Evolutionary conservation across 37 sponge, comb jelly and placozoan species (phyloP).

Genomic region (Ianthella basta): DNA sequence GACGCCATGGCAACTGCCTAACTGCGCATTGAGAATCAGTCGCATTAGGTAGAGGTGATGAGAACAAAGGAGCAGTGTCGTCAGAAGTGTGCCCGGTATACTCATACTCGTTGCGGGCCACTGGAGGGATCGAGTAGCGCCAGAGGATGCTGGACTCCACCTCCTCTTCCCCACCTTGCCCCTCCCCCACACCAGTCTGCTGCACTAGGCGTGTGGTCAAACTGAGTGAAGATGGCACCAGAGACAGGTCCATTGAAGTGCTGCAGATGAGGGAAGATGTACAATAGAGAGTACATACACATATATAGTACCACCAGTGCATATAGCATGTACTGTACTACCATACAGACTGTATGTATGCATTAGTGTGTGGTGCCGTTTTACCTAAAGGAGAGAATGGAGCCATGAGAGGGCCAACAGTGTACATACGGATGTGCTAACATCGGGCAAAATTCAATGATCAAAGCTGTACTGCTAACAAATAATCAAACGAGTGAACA

Average conservation of each 20-base stretch:
- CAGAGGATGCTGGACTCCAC: slow-evolving; percentile 50
- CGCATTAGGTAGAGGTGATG: background rate
- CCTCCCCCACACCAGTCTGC: slow-evolving; percentile 53
- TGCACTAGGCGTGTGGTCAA: slow-evolving; percentile 61
- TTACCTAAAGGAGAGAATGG: too few relatives aligned
- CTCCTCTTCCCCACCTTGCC: slow-evolving; percentile 41
- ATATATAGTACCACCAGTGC: background rate
- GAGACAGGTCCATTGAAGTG: slow-evolving; percentile 65
- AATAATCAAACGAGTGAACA: too few relatives aligned
- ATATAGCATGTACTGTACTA: background rate
- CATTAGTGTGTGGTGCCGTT: background rate
- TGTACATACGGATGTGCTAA: too few relatives aligned
- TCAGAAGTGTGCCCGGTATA: slow-evolving; percentile 49
- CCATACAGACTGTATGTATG: background rate
- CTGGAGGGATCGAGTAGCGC: slow-evolving; percentile 68
- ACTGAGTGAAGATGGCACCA: slow-evolving; percentile 52
- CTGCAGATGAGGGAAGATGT: slow-evolving; percentile 33
- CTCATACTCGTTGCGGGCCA: slow-evolving; percentile 62
- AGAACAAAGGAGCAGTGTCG: slow-evolving; percentile 49
- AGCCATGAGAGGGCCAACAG: too few relatives aligned
- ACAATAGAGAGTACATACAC: background rate
- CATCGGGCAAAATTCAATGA: too few relatives aligned
- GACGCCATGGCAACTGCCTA: slow-evolving; percentile 59
- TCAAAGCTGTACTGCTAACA: too few relatives aligned
- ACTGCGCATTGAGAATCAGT: slow-evolving; percentile 44